Base-by-base conservation (phyloP, 2,797 vertebrate species). In the Parambassis ranga region DNA sequence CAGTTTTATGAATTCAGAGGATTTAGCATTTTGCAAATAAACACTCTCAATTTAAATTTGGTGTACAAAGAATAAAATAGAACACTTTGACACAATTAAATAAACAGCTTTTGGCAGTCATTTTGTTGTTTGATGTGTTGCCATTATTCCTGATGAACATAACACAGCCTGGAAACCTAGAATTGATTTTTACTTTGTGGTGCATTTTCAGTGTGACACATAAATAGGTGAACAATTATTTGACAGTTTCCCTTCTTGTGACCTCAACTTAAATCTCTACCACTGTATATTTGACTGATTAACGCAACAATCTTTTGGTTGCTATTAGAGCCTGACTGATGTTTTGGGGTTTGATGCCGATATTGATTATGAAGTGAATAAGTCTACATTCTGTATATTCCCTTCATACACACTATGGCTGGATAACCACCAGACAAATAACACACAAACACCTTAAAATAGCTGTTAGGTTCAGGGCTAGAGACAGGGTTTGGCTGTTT, bases 1-100 rank as follows among this genome's bases (percentile, higher is more conserved):
- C 48, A 26, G 32, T 63, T 67, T 72, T 48, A 60, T 41, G 24
- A 55, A 72, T 68, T 77, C 36, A 68, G 52, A 77, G 61, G 70
- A 47, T 68, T 71, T 63, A 50, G 16, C 59, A 52, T 67, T 69
- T 77, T 55, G 23, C 26, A 57, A 77, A 73, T 63, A 68, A 44
- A 37, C 27, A 1, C 49, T 71, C 20, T 14, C 19, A 65, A 5
- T 55, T 65, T 48, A 49, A 65, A 37, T 64, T 56, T 22, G 4
- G 37, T 30, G 32, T 64, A 70, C 20, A 55, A 36, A 20, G 19
- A 0, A 18, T 71, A 43, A 43, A 55, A 67, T 8, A 23, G n/a
- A 63, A 60, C 10, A 51, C 35, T 56, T 59, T 58, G 49, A 62
- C 52, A 56, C 38, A 63, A 27, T 64, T 84, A 58, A 70, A 66